Conservation (phyloP, 2,797 vertebrate species). For the Hipposideros larvatus region DNA sequence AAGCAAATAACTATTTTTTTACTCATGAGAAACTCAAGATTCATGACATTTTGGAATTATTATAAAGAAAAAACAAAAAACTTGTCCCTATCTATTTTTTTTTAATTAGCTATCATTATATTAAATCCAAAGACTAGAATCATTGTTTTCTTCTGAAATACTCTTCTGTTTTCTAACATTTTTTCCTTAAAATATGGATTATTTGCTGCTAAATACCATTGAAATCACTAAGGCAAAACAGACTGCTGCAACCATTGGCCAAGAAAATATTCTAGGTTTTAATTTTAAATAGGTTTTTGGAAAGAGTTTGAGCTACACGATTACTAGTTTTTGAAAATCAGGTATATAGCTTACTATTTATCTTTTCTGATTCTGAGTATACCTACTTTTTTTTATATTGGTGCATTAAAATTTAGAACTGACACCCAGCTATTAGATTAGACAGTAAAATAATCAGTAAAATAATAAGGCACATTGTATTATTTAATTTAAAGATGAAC, state of each 20-base stretch:
- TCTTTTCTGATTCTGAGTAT: not conserved
- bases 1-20: not conserved
- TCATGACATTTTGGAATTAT: constrained; percentile 36
- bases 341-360: not conserved
- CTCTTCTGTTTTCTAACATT: not conserved
- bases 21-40: constrained; percentile 28
- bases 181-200: constrained; percentile 27
- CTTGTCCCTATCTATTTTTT: not conserved
- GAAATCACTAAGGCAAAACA: not conserved
- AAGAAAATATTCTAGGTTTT: constrained; percentile 25
- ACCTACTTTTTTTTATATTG: not conserved
- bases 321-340: not conserved
- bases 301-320: constrained; percentile 4
- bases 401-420: constrained; percentile 30
- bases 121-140: constrained; percentile 35
- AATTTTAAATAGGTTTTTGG: constrained; percentile 1
- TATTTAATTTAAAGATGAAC: constrained; percentile 60
- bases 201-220: constrained; percentile 2
- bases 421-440: not conserved
- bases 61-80: not conserved
- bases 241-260: not conserved
- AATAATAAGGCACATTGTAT: constrained; percentile 56
- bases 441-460: constrained; percentile 48
- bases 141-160: not conserved
- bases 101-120: constrained; percentile 46